Base-by-base conservation (phyloP, 2,888 invertebrate species). In the Ceratothoa steindachneri region DNA sequence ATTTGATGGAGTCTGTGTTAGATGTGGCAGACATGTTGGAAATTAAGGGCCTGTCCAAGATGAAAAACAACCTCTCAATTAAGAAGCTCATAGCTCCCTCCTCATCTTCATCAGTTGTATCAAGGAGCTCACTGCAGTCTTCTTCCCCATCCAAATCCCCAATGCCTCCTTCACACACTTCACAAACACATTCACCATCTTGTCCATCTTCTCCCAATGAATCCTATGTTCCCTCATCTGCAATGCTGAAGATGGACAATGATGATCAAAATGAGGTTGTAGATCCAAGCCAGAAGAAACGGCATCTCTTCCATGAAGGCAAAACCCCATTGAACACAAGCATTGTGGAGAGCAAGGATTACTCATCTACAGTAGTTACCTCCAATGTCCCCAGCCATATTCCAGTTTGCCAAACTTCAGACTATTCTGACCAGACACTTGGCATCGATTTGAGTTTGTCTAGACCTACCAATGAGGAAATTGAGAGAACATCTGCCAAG, bases 391-490 rank as follows among this genome's bases (percentile, higher is more conserved):
- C 52, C 15, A 51, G 19, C 2, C 52, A 51, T 19, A n/a, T n/a
- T n/a, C 24, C 60, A 3, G 60, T 60, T 60, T 41, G 41, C 15
- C n/a, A 12, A n/a, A 24, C 24, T 22, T 4, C 67, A 28, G 67
- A 29, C 27, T 67, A 29, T 28, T 22, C 30, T 31, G 65, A 71
- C 66, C 77, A 77, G 66, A 75, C 73, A 1, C 71, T 75, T 3
- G 77, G 77, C n/a, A 77, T 77, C 28, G 77, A 77, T 51, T 71
- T 77, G 9, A 74, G 74, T 5, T 66, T 77, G 64, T 72, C 77
- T 2, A 77, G 73, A 30, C 60, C 64, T 12, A 24, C 60, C 12
- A 24, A 12, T 60, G 60, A 60, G 12, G 60, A 60, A 3, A 24
- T 12, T 60, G 60, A 24, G 1, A 60, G 27, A 60, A 24, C 19